Evolutionary conservation across 2,888 invertebrate species (phyloP).

Genomic region (Dicyrtoma fusca): DNA sequence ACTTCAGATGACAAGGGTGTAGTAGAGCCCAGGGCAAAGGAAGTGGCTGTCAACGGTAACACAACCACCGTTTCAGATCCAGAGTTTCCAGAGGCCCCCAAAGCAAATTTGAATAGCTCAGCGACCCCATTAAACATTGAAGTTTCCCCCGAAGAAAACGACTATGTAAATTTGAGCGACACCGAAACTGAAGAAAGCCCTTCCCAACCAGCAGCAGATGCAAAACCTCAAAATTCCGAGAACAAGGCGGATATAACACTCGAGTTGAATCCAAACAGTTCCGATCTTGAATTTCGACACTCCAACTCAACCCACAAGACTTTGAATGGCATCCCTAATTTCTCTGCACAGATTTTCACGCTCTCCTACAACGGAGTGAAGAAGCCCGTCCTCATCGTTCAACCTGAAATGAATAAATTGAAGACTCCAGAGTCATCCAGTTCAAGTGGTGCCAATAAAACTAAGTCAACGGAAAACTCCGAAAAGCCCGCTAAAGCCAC

Average conservation of each 20-base stretch:
- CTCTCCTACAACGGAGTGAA: constrained; percentile 11
- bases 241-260: constrained; percentile 16
- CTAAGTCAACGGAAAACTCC: background rate
- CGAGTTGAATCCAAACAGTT: constrained; percentile 20
- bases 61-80: too few species aligned
- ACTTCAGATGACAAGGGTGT: too few species aligned
- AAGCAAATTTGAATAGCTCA: too few species aligned
- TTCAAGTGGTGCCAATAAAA: background rate
- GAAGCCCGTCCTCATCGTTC: constrained; percentile 25
- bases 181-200: too few species aligned
- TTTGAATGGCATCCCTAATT: background rate
- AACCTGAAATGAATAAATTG: constrained; percentile 2
- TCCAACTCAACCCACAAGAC: background rate
- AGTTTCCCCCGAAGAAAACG: too few species aligned
- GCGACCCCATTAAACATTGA: too few species aligned
- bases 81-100: too few species aligned
- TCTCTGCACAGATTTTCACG: constrained; percentile 22
- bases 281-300: constrained; percentile 24
- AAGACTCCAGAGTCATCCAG: background rate
- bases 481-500: background rate
- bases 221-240: too few species aligned
- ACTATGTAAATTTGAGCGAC: too few species aligned
- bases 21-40: too few species aligned
- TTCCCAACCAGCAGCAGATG: too few species aligned
- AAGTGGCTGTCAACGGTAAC: too few species aligned